These are phyloP conservation scores for Ascaphus truei DNA, from an alignment of 2,113 vertebrate species.

Conservation along the genomic window DNA sequence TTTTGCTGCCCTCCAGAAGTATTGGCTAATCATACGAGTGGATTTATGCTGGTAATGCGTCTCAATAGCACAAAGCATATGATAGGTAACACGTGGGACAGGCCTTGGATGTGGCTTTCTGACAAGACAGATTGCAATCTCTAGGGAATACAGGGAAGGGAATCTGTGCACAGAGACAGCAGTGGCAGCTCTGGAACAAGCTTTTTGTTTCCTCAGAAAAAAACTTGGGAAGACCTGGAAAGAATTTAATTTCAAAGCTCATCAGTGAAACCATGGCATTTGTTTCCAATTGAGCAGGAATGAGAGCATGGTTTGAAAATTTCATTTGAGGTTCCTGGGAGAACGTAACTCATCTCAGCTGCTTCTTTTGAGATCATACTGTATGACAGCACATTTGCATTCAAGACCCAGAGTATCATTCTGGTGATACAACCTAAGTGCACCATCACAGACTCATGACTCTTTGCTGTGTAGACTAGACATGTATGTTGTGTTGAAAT, in stretches of 20 bases:
- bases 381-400: constrained; percentile 48
- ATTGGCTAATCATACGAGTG: constrained; percentile 39
- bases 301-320: constrained; percentile 50
- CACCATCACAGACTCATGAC: constrained; percentile 50
- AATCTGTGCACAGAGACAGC: constrained; percentile 43
- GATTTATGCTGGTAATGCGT: constrained; percentile 16
- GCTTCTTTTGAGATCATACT: constrained; percentile 51
- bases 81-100: constrained; percentile 44
- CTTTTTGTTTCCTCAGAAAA: constrained; percentile 50
- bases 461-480: constrained; percentile 42
- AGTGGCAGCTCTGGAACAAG: constrained; percentile 49
- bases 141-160: constrained; percentile 36
- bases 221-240: constrained; percentile 46
- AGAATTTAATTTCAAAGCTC: constrained; percentile 56
- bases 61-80: constrained; percentile 40
- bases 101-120: constrained; percentile 44
- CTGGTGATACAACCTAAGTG: constrained; percentile 51
- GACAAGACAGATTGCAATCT: constrained; percentile 39
- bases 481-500: constrained; percentile 50
- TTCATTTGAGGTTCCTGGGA: constrained; percentile 51
- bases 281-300: constrained; percentile 57
- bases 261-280: constrained; percentile 43
- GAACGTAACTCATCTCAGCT: constrained; percentile 56
- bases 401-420: constrained; percentile 45
- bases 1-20: constrained; percentile 21